Percentiles rank a stretch among this genome's conserved stretches.
Evolutionary conservation across 2,113 vertebrate genomes (phyloP).

Genomic region (Rhea pennata): DNA sequence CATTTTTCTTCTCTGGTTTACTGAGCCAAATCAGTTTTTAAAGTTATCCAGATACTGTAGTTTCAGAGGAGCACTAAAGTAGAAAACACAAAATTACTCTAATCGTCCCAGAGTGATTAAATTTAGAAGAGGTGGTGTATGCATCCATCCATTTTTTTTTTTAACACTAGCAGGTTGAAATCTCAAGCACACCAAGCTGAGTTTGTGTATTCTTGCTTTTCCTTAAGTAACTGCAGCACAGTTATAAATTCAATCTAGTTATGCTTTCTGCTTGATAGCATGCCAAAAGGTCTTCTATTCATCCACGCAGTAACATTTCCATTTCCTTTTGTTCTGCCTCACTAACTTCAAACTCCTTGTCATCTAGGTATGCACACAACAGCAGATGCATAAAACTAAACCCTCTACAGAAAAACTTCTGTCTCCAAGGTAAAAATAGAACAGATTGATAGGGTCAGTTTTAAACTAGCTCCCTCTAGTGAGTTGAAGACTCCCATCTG

Average conservation of each 20-base stretch:
- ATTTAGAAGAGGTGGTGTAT: constrained; percentile 33
- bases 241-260: constrained; percentile 58
- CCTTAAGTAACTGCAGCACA: constrained; percentile 20
- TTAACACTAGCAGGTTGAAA: constrained; percentile 2
- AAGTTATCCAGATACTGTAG: constrained; percentile 61
- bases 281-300: constrained; percentile 9
- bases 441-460: constrained; percentile 60
- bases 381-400: constrained; percentile 28
- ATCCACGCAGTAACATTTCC: background rate
- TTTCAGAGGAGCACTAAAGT: constrained; percentile 59
- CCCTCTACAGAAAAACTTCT: constrained; percentile 17
- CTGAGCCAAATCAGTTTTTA: constrained; percentile 48
- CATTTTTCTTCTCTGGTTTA: constrained; percentile 22
- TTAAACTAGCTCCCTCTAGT: constrained; percentile 66
- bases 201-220: constrained; percentile 21
- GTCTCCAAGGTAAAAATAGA: constrained; percentile 56
- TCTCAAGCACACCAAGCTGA: background rate
- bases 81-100: constrained; percentile 64
- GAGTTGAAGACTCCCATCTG: constrained; percentile 71
- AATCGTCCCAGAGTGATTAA: constrained; percentile 62
- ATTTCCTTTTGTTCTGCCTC: constrained; percentile 38
- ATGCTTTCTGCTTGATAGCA: constrained; percentile 2
- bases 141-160: constrained; percentile 23
- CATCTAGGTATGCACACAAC: background rate
- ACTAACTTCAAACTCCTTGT: constrained; percentile 10